Percentiles rank a stretch among this genome's conserved stretches.
These are phyloP conservation scores for Sylvilagus floridanus DNA, from an alignment of 2,797 vertebrate genomes.

Conservation along the genomic window DNA sequence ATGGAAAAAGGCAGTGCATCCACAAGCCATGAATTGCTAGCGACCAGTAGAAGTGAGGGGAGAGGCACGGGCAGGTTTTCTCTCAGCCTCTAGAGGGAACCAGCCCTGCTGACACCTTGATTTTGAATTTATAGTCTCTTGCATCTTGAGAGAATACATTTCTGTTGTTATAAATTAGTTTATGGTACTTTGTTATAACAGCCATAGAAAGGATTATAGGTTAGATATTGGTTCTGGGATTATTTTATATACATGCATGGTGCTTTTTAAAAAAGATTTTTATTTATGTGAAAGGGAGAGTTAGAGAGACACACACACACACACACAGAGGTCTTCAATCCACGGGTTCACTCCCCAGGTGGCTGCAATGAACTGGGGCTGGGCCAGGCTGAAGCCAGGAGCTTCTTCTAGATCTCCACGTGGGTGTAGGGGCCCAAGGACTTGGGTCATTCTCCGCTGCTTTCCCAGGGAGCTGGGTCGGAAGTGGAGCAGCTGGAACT, in stretches of 20 bases:
- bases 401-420: no score
- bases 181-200: background rate
- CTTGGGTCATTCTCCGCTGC: no score
- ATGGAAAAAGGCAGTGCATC: background rate
- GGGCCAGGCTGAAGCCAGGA: no score
- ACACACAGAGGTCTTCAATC: no score
- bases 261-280: background rate
- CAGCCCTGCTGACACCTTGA: no score
- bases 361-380: no score
- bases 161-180: background rate
- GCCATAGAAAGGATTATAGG: background rate
- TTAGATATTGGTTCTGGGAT: background rate
- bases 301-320: no score
- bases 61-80: background rate
- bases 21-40: background rate
- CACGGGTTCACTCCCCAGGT: no score
- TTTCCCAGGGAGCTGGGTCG: no score
- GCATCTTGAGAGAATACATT: background rate
- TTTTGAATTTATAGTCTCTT: background rate
- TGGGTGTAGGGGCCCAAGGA: no score
- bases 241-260: background rate
- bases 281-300: no score
- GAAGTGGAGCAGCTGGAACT: no score
- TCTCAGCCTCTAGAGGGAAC: background rate
- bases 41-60: background rate